A percentile compares a stretch with the other conserved stretches of the same genome.
phyloP scores from a whole-genome alignment of 2,797 vertebrate genomes.

The Gadopsis marmoratus region DNA sequence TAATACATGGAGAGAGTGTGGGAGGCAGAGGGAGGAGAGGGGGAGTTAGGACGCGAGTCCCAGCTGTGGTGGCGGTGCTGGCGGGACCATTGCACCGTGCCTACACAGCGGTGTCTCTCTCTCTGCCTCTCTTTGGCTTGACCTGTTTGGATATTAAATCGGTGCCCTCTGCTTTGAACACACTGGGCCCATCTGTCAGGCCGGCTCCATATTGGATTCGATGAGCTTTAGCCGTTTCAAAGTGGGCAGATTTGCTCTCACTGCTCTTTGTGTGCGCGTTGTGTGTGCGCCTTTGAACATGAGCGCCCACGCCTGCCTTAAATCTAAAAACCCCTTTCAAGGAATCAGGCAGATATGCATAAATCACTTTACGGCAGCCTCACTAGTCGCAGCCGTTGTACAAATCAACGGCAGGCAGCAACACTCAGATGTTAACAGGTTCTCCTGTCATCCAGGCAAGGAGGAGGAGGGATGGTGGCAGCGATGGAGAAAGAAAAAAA shows the following conservation, averaged over 20 bases:
- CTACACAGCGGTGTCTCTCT: conserved; percentile 78
- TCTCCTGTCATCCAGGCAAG: conserved; percentile 40
- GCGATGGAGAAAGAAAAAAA: conserved; percentile 12
- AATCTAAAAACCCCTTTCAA: conserved; percentile 50
- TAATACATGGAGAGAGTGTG: conserved; percentile 72
- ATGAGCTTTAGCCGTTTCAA: conserved; percentile 84
- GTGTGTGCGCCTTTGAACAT: conserved; percentile 41
- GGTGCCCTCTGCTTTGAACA: conserved; percentile 85
- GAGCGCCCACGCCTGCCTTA: conserved; percentile 45
- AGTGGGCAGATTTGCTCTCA: conserved; percentile 81
- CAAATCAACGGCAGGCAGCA: conserved; percentile 44
- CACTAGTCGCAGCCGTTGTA: conserved; percentile 24
- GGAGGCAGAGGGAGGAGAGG: conserved; percentile 31
- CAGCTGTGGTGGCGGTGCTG: conserved; percentile 85
- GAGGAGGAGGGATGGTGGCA: conserved; percentile 31
- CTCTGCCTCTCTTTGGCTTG: conserved; percentile 76
- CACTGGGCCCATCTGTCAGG: conserved; percentile 88
- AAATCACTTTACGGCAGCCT: conserved; percentile 45
- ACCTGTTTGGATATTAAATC: conserved; percentile 88
- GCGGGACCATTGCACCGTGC: conserved; percentile 81
- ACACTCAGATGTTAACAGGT: conserved; percentile 59
- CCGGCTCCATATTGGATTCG: conserved; percentile 82
- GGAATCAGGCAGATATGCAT: conserved; percentile 31
- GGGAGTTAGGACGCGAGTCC: conserved; percentile 48
- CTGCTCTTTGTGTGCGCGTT: conserved; percentile 51